Evolutionary conservation across 2,888 invertebrate genomes (phyloP).

Genomic region (Lamellibrachia satsuma): DNA sequence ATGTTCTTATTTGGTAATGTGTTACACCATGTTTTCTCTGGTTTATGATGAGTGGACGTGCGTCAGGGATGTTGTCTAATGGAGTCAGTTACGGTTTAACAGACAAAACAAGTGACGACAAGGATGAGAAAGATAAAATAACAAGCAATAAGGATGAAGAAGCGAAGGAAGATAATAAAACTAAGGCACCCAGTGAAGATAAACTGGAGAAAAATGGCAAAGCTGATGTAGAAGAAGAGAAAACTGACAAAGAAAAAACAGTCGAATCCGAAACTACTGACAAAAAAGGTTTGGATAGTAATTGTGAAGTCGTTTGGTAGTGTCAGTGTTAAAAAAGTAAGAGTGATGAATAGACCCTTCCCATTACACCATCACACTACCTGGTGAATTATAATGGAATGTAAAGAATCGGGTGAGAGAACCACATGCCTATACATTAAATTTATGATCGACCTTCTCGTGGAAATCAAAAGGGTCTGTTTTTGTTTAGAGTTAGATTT

Average conservation of each 20-base stretch:
- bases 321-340: not conserved
- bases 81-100: not conserved
- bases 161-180: not conserved
- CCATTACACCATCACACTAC: not conserved
- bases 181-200: too few relatives aligned
- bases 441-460: too few relatives aligned
- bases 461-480: too few relatives aligned
- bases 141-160: slow-evolving; percentile 18
- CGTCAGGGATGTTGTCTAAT: not conserved
- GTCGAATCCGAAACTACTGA: too few relatives aligned
- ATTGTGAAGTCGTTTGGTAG: not conserved
- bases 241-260: too few relatives aligned
- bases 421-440: too few relatives aligned
- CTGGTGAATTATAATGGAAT: too few relatives aligned
- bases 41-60: not conserved
- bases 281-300: not conserved
- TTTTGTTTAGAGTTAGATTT: not conserved
- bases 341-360: not conserved
- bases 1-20: too few relatives aligned
- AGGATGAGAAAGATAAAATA: slow-evolving; percentile 9
- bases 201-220: too few relatives aligned
- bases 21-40: not conserved
- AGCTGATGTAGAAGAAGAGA: too few relatives aligned
- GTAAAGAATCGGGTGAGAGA: too few relatives aligned
- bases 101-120: slow-evolving; percentile 20